These are phyloP conservation scores for Orthochromis indermauri DNA, from an alignment of 2,113 vertebrate genomes.

Conservation along the genomic window DNA sequence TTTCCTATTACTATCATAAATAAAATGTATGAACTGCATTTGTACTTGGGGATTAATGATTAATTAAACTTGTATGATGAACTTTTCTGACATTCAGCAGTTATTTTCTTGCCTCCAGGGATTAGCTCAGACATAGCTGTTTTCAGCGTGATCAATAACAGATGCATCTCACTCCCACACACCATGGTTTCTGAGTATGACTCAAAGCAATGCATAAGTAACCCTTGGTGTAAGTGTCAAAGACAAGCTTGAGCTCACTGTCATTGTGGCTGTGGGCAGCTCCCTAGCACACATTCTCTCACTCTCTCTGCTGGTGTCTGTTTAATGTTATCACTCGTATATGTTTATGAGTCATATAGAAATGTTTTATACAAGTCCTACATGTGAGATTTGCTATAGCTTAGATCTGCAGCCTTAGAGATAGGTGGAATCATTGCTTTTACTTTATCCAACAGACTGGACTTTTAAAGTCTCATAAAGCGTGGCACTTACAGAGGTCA, in stretches of 20 bases:
- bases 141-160: conserved; percentile 24
- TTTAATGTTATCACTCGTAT: background rate
- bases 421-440: background rate
- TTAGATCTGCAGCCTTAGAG: background rate
- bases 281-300: background rate
- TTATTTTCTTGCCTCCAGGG: background rate
- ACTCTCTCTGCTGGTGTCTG: background rate
- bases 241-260: background rate
- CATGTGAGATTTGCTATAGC: background rate
- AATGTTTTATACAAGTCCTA: background rate
- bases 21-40: background rate
- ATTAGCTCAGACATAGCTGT: background rate
- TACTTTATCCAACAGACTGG: background rate
- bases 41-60: background rate
- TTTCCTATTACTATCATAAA: background rate
- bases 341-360: background rate
- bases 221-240: background rate
- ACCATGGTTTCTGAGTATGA: background rate
- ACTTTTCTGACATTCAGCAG: background rate
- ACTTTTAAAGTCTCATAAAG: background rate
- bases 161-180: conserved; percentile 32
- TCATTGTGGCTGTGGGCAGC: background rate
- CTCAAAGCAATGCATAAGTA: conserved; percentile 21
- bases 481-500: background rate
- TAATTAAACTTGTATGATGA: background rate